phyloP scores from a whole-genome alignment of 2,888 invertebrate genomes.

The Lumbricus terrestris region DNA sequence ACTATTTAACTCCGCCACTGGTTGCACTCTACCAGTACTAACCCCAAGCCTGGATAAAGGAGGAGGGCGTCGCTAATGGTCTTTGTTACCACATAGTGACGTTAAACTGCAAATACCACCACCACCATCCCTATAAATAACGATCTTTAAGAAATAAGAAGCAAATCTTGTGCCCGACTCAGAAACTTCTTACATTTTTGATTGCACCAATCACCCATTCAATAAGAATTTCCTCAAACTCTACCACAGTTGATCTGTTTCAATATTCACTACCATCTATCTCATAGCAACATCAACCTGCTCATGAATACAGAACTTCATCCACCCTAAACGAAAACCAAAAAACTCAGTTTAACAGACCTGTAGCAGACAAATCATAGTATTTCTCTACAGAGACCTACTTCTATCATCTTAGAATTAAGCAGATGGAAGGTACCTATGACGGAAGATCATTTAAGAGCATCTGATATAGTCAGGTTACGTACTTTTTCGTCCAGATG shows the following conservation, averaged over 20 bases:
- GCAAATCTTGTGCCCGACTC: too few species aligned
- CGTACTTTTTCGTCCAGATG: constrained; percentile 80
- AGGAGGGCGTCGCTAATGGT: too few species aligned
- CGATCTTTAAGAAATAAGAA: too few species aligned
- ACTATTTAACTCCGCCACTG: too few species aligned
- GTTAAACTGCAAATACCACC: too few species aligned
- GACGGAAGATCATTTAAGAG: background rate
- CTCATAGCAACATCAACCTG: background rate
- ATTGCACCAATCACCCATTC: background rate
- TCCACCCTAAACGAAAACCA: background rate
- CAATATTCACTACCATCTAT: background rate
- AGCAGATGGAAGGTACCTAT: background rate
- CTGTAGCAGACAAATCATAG: background rate
- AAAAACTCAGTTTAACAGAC: too few species aligned
- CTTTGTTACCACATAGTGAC: too few species aligned
- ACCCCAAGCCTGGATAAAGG: too few species aligned
- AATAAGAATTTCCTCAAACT: background rate
- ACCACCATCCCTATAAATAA: too few species aligned
- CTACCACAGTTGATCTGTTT: background rate
- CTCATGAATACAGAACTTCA: background rate
- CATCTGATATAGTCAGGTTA: background rate
- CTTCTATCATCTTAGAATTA: too few species aligned
- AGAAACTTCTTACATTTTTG: background rate
- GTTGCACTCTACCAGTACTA: too few species aligned
- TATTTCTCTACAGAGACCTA: background rate